Evolutionary conservation across 1,140 invertebrate species (phyloP), one percentile per base, ranked within the genome.

Genomic region (Leptopilina boulardi): DNA sequence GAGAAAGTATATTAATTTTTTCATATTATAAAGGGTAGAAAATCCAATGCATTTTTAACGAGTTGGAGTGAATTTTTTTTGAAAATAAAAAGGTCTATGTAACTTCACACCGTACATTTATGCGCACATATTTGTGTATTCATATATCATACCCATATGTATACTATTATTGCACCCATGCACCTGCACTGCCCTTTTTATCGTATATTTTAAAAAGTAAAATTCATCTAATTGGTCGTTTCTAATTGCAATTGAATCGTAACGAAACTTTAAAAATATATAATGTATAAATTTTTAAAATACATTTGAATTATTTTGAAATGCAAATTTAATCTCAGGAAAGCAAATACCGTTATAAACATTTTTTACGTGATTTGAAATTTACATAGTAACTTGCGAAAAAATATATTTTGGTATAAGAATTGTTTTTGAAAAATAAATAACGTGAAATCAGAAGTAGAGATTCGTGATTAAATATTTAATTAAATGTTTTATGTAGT

Each of bases 61-160:
- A n/a, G n/a, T 5, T 18, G 4, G 5, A 51, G 6, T n/a, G n/a
- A n/a, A n/a, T n/a, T n/a, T n/a, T 51, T 8, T 1, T 18, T 51
- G 3, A n/a, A 18, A 51, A 51, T 51, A 8, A 51, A 51, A 51
- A 18, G 47, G 47, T 3, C n/a, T 51, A 18, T 51, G 11, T 30
- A 11, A 66, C 59, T n/a, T 30, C 1, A 66, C n/a, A 54, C 51
- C 51, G 18, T 15, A 30, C 23, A 66, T n/a, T 30, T 66, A 66
- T 66, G 59, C 59, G 26, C 23, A 66, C 59, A 66, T 66, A 30
- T 30, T 26, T 66, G 13, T 66, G 59, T 66, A n/a, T 66, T 66
- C 59, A 66, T n/a, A n/a, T n/a, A 30, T 51, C 59, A 66, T 23
- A 66, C 26, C 59, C 30, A 66, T 15, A 30, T 30, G 15, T n/a